Conservation (phyloP, 1,140 invertebrate species). For the Colletes latitarsis region DNA sequence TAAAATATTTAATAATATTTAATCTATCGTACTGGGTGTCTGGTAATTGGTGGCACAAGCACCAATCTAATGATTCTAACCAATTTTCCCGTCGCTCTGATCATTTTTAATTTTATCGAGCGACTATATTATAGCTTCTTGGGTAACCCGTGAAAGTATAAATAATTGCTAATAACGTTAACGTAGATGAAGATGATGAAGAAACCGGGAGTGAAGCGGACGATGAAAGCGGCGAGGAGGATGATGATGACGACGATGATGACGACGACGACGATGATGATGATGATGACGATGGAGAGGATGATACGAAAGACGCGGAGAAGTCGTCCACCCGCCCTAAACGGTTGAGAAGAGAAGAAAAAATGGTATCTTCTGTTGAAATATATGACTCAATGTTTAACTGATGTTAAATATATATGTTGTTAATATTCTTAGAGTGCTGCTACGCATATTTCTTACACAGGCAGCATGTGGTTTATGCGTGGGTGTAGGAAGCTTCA, state of each 20-base stretch:
- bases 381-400: not conserved
- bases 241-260: slow-evolving; percentile 3
- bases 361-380: slow-evolving; percentile 70
- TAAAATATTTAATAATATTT: no score
- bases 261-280: slow-evolving; percentile 61
- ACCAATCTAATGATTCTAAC: no score
- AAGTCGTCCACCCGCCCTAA: slow-evolving; percentile 34
- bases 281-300: slow-evolving; percentile 53
- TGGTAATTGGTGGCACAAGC: no score
- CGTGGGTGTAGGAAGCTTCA: slow-evolving; percentile 88
- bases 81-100: no score
- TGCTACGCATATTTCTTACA: slow-evolving; percentile 22
- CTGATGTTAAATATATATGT: not conserved
- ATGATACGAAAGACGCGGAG: slow-evolving; percentile 60
- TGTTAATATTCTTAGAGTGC: slow-evolving; percentile 11
- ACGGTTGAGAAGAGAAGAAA: slow-evolving; percentile 71
- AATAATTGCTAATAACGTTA: no score
- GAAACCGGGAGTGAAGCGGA: slow-evolving; percentile 57
- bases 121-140: no score
- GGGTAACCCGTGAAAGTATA: no score
- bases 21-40: no score
- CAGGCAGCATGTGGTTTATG: slow-evolving; percentile 87
- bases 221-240: slow-evolving; percentile 49
- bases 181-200: slow-evolving; percentile 58
- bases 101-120: no score